These are phyloP conservation scores for Desoria tigrina DNA, from an alignment of 2,888 invertebrate genomes.

Conservation along the genomic window DNA sequence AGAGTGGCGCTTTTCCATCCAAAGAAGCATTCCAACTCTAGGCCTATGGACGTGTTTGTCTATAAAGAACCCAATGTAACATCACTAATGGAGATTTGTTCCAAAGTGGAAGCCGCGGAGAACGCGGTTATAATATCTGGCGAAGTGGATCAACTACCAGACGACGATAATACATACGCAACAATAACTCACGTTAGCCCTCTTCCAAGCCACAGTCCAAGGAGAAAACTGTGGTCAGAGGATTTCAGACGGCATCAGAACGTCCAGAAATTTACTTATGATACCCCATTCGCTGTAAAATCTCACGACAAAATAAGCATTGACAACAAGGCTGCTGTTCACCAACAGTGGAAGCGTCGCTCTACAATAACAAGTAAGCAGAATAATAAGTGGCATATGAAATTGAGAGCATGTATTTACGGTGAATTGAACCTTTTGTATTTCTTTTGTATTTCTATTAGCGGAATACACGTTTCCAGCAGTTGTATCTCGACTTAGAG, in stretches of 20 bases:
- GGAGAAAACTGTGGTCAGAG: slow-evolving; percentile 53
- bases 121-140: slow-evolving; percentile 50
- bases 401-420: background rate
- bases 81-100: slow-evolving; percentile 50
- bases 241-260: slow-evolving; percentile 53
- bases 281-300: slow-evolving; percentile 53
- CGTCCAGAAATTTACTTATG: slow-evolving; percentile 51
- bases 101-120: slow-evolving; percentile 51
- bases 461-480: slow-evolving; percentile 53
- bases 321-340: slow-evolving; percentile 53
- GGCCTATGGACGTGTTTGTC: slow-evolving; percentile 49
- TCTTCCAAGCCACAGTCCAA: slow-evolving; percentile 52
- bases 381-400: too few species aligned
- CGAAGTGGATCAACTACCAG: slow-evolving; percentile 49
- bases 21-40: slow-evolving; percentile 35
- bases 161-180: slow-evolving; percentile 50
- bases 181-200: slow-evolving; percentile 53
- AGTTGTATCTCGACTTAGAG: slow-evolving; percentile 48
- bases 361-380: slow-evolving; percentile 84
- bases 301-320: slow-evolving; percentile 50
- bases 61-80: slow-evolving; percentile 54
- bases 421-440: slow-evolving; percentile 7
- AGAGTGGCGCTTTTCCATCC: slow-evolving; percentile 49
- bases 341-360: slow-evolving; percentile 81
- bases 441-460: too few species aligned